These are phyloP conservation scores for Physella acuta DNA, from an alignment of 1,140 invertebrate species.

Conservation along the genomic window DNA sequence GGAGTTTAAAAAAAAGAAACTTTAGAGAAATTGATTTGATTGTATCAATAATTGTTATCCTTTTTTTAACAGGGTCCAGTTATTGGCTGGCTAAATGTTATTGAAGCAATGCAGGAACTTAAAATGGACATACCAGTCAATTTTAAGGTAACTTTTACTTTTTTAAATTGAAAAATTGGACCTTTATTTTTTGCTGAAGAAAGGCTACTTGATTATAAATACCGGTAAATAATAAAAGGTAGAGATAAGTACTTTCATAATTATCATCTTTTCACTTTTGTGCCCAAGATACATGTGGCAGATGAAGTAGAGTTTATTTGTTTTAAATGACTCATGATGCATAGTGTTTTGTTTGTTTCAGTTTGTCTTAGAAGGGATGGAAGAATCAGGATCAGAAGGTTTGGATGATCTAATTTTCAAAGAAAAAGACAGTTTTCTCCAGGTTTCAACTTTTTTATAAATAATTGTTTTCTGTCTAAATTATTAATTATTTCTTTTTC, in stretches of 20 bases:
- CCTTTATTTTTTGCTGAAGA: too few relatives aligned
- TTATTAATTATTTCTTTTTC: background rate
- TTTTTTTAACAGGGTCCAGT: constrained; percentile 60
- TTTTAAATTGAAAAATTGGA: too few relatives aligned
- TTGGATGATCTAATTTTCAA: constrained; percentile 82
- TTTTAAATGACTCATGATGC: too few relatives aligned
- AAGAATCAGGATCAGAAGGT: constrained; percentile 94
- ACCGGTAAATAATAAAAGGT: too few relatives aligned
- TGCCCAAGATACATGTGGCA: too few relatives aligned
- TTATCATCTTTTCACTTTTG: too few relatives aligned
- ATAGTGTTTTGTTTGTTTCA: constrained; percentile 56
- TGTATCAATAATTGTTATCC: background rate
- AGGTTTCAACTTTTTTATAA: too few relatives aligned
- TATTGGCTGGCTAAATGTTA: constrained; percentile 90
- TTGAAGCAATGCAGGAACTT: constrained; percentile 80
- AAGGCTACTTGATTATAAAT: too few relatives aligned
- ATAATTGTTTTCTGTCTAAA: background rate
- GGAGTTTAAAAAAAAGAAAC: too few relatives aligned
- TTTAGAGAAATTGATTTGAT: too few relatives aligned
- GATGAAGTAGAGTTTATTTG: too few relatives aligned
- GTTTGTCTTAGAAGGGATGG: constrained; percentile 98
- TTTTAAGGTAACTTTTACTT: constrained; percentile 76
- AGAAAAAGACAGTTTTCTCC: constrained; percentile 78
- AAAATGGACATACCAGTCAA: constrained; percentile 79
- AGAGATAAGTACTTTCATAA: too few relatives aligned